Evolutionary conservation across 2,113 vertebrate species (phyloP), one percentile per base, ranked within the genome.

Genomic region (Eulemur rufifrons): DNA sequence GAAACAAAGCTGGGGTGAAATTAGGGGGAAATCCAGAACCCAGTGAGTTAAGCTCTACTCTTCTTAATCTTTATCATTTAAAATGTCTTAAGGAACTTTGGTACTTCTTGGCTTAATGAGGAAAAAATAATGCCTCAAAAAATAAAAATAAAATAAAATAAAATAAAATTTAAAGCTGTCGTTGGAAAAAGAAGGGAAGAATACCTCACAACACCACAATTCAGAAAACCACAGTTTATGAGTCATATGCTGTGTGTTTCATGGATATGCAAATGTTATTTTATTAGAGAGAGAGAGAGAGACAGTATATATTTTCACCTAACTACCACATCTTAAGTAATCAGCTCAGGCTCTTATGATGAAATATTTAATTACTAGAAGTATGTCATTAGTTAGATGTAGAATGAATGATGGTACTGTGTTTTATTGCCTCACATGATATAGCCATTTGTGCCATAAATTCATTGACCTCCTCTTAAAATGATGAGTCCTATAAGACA

Each of bases 381-480:
- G 98, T 97, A 92, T 8, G 89, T 98, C 98, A 97, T 98, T 98
- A 98, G 96, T 96, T 98, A 97, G 96, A 94, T 97, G 95, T 91
- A 50, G 98, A 98, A 98, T 98, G 98, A 98, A 97, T 98, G 66
- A 98, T 98, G 98, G 94, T 86, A 21, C 95, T 98, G 89, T 68
- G 0, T 98, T 98, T 98, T 98, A 98, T 98, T 98, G 98, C 97
- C 89, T 97, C 93, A 90, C 94, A 97, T 97, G 98, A 98, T 98
- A 98, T 11, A 98, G 96, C 97, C 98, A 98, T 98, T 99, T 98
- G 97, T 97, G 98, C 97, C 98, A 97, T 98, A 98, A 99, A 99
- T 99, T 98, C 98, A 98, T 98, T 98, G 98, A 98, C 98, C 98
- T 98, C 98, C 96, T 98, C 98, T 97, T 97, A 98, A 98, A 98